Percentiles rank a stretch among this genome's conserved stretches.
Conservation (phyloP, 1,140 invertebrate species). For the Pseudomyrmex flavicornis region DNA sequence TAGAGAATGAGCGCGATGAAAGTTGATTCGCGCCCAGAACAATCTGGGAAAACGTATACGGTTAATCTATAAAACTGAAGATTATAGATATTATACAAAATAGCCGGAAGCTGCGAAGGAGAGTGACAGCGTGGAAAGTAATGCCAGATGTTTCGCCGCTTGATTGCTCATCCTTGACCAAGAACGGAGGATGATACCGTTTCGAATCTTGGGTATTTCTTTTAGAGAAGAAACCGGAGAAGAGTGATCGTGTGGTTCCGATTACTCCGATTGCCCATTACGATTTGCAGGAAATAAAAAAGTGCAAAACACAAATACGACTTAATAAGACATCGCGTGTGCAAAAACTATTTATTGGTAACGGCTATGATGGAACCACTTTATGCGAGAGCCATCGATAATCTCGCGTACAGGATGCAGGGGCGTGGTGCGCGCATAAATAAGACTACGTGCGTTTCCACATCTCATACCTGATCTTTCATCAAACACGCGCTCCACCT, state of each 20-base stretch:
- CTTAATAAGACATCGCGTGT: neutral
- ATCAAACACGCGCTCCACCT: conserved; percentile 60
- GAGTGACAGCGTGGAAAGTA: conserved; percentile 35
- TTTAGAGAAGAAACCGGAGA: too few species aligned
- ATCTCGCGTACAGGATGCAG: conserved; percentile 18
- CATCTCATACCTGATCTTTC: conserved; percentile 42
- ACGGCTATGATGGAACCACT: conserved; percentile 53
- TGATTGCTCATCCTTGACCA: conserved; percentile 36
- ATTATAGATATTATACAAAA: conserved; percentile 17
- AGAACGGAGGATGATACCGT: conserved; percentile 14
- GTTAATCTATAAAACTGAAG: conserved; percentile 21
- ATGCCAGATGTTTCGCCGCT: conserved; percentile 43
- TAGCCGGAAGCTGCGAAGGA: conserved; percentile 21
- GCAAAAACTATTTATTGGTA: neutral
- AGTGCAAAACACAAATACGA: neutral
- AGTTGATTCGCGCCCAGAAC: conserved; percentile 27
- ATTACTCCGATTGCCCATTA: too few species aligned
- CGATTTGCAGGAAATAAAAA: neutral
- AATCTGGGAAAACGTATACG: conserved; percentile 24
- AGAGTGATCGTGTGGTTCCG: too few species aligned
- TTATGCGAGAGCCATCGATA: conserved; percentile 21
- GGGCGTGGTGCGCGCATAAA: conserved; percentile 37
- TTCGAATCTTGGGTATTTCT: neutral
- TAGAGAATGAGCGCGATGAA: conserved; percentile 35
- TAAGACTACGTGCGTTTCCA: conserved; percentile 37